These are phyloP conservation scores for Cephus rjabovi DNA, from an alignment of 2,888 invertebrate genomes.

Conservation along the genomic window DNA sequence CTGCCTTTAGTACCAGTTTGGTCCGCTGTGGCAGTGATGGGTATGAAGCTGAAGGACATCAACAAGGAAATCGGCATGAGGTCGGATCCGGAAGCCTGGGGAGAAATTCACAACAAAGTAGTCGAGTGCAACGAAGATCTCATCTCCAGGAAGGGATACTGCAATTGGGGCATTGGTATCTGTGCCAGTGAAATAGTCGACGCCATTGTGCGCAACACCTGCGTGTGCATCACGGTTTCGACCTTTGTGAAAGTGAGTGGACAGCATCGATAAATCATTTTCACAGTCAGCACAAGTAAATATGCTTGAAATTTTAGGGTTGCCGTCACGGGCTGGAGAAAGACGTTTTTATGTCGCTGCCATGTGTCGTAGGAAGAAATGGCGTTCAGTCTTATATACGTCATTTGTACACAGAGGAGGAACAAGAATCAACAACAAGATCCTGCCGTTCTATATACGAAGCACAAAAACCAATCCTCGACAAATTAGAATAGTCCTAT, in stretches of 20 bases:
- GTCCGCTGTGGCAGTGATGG: slow-evolving; percentile 71
- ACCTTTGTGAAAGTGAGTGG: slow-evolving; percentile 65
- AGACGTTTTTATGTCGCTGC: slow-evolving; percentile 72
- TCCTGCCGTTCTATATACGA: slow-evolving; percentile 56
- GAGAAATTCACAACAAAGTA: slow-evolving; percentile 69
- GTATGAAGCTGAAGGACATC: slow-evolving; percentile 68
- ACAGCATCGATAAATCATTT: slow-evolving; percentile 62
- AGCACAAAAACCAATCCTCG: slow-evolving; percentile 46
- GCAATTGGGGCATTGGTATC: slow-evolving; percentile 70
- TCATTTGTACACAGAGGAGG: slow-evolving; percentile 51
- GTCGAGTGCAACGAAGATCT: slow-evolving; percentile 68
- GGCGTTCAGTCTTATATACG: slow-evolving; percentile 57
- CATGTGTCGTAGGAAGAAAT: slow-evolving; percentile 66
- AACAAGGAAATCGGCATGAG: slow-evolving; percentile 67
- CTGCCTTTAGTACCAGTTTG: slow-evolving; percentile 68
- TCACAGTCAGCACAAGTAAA: slow-evolving; percentile 45
- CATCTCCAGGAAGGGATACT: slow-evolving; percentile 69
- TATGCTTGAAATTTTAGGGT: slow-evolving; percentile 38
- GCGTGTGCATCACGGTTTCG: slow-evolving; percentile 67
- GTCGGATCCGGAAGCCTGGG: slow-evolving; percentile 69
- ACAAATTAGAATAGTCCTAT: slow-evolving; percentile 38
- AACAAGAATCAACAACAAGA: slow-evolving; percentile 47
- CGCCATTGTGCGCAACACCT: slow-evolving; percentile 67
- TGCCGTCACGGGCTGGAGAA: slow-evolving; percentile 69
- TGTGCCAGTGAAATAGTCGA: slow-evolving; percentile 67